phyloP scores from a whole-genome alignment of 2,113 vertebrate genomes.

The Tetraodon nigroviridis region DNA sequence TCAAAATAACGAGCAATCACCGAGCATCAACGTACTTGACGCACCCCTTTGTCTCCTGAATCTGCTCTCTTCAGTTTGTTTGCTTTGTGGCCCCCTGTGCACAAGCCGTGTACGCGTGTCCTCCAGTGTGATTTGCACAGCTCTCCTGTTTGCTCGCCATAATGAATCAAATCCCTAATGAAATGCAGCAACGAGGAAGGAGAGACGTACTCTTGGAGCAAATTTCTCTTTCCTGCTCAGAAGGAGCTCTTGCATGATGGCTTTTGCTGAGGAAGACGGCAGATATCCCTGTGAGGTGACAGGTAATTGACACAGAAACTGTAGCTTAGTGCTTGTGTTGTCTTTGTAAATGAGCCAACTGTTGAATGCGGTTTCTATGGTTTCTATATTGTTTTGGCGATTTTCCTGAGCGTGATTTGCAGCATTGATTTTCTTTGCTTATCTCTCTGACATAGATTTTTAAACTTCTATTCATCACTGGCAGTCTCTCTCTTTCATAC shows the following conservation, averaged over 20 bases:
- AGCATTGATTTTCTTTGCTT: slow-evolving; percentile 63
- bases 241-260: slow-evolving; percentile 30
- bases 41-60: slow-evolving; percentile 51
- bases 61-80: slow-evolving; percentile 51
- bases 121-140: slow-evolving; percentile 62
- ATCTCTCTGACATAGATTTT: slow-evolving; percentile 67
- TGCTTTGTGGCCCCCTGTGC: slow-evolving; percentile 45
- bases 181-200: slow-evolving; percentile 68
- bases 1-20: slow-evolving; percentile 63
- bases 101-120: slow-evolving; percentile 38
- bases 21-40: slow-evolving; percentile 45
- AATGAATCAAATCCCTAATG: slow-evolving; percentile 75
- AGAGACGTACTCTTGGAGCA: slow-evolving; percentile 66
- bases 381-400: too few species aligned
- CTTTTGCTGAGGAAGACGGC: background rate
- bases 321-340: background rate
- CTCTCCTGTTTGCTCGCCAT: slow-evolving; percentile 65
- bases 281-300: background rate
- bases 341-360: too few species aligned
- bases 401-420: slow-evolving; percentile 21
- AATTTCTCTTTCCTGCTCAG: slow-evolving; percentile 55
- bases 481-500: slow-evolving; percentile 23
- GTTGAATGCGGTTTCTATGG: too few species aligned
- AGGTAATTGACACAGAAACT: background rate
- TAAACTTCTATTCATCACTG: slow-evolving; percentile 72